Evolutionary conservation across 2,888 invertebrate genomes (phyloP), one percentile per base, ranked within the genome.

Genomic region (Andrena trimmerana): DNA sequence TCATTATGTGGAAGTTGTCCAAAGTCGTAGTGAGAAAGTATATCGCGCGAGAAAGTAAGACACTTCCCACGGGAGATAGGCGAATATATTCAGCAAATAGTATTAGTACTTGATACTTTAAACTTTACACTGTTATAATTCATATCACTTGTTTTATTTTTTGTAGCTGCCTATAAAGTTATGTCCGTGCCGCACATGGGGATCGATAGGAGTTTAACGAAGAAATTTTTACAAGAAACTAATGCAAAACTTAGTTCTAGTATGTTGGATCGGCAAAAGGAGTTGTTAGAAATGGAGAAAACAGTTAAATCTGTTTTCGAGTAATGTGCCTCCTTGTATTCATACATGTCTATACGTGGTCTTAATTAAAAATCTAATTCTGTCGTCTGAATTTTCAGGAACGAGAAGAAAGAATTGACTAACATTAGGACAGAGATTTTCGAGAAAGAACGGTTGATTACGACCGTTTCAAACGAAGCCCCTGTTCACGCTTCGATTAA

Each of bases 1-100:
- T 78, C 20, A 92, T 94, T 52, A 94, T 94, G 93, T 92, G 90
- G 90, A 91, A 91, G 81, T 85, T 94, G 3, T 94, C 94, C 0
- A 83, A 91, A 29, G 91, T 92, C 48, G 90, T 88, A 5, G 13
- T 94, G 29, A 90, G 91, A 59, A 86, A 81, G 33, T 92, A 89
- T 63, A 74, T 94, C n/a, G 85, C 73, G 42, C 82, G 80, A 77
- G 72, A 92, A 83, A 82, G 92, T 92, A 89, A 88, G 84, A 73
- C 67, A 16, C 50, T 48, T 50, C 24, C 2, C 66, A 31, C 24
- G 2, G 24, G 63, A 33, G 42, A 13, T 42, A 13, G 42, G 42
- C 42, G 13, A 13, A 13, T 42, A 42, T 42, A 13, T 42, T 42
- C 13, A 42, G 42, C 13, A 4, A 42, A 42, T 16, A 42, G 1